Base-by-base conservation (phyloP, 1,140 invertebrate species). In the Cydia strobilella region DNA sequence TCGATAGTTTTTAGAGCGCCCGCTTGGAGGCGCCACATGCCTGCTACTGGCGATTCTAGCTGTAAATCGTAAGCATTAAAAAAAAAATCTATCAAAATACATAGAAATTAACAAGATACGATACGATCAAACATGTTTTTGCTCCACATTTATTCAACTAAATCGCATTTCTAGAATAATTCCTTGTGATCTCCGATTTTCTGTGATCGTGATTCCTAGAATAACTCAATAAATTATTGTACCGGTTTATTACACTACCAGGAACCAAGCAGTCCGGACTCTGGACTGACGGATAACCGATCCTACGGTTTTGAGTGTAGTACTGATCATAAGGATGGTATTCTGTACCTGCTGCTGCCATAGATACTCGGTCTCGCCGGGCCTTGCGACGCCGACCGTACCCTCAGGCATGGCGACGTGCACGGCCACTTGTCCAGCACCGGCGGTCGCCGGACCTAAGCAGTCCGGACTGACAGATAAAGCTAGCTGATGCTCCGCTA, bases 401-500 rank as follows among this genome's bases (percentile, higher is more conserved):
- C 86, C 75, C 39, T 91, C 83, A 20, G 90, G 83, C 15, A 90
- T 69, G 6, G 65, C 65, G 5, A 69, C 65, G 31, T 18, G 78
- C 72, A 93, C 84, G 20, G 18, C 96, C 96, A 82, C 96, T 95
- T 0, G 96, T 95, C 42, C 96, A 51, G 54, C 73, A 77, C 72
- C 92, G 84, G 31, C 85, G 74, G 86, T 85, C 2, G 87, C 80
- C 65, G 84, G 82, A 66, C 88, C 75, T 71, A 93, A 91, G 73
- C 95, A 96, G 91, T 77, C 92, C 80, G 77, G 90, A 83, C 79
- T 92, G 77, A 77, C 93, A 81, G 80, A 77, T n/a, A 97, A 82
- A 65, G 95, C 95, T 45, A 98, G 80, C 79, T 98, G 96, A 92
- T 98, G 96, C 77, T 97, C 96, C 1, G 96, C 97, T 39, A 99